Evolutionary conservation across 53 echinoderm and acorn worm genomes (phyloP), one percentile per base, ranked within the genome.

Genomic region (Henricia sp.): DNA sequence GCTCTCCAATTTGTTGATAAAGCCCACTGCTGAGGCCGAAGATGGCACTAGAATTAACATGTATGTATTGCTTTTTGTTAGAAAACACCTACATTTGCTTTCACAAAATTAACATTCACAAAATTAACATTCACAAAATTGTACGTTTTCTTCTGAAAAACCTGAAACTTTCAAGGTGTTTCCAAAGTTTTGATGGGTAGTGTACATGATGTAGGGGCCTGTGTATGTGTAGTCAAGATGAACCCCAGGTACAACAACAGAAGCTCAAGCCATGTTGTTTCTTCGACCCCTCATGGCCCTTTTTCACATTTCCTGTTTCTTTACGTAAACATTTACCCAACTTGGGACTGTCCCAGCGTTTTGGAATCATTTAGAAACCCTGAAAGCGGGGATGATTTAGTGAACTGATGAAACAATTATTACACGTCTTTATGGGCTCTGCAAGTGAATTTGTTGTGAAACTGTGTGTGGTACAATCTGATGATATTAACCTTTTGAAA

Each of bases 281-380:
- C 43, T 14, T 62, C n/a, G 4, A 50, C 51, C 44, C 34, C 34
- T 44, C 30, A 4, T 38, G 1, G 3, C 12, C 50, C 63, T 21
- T 16, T 6, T 33, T 2, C 21, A 20, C 17, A 36, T 35, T 36
- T 35, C 72, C 5, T 6, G 34, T 52, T 27, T 3, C 72, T 53
- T 52, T 72, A 23, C 72, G 21, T 72, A 72, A 50, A 63, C 78
- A 80, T 63, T 62, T 63, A 80, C 64, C 33, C 64, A 62, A 57
- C 40, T 38, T 67, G 39, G 37, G 23, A 23, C 19, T 52, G 19
- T 52, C 19, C 19, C 8, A 39, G 39, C 23, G 32, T 41, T 55
- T 13, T 12, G 28, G 34, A 58, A 56, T 25, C 75, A 56, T 56
- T 56, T 57, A 29, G n/a, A 41, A 25, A 14, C 26, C 24, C 57